These are phyloP conservation scores for Pogona vitticeps DNA, from an alignment of 2,113 vertebrate genomes.

Conservation along the genomic window DNA sequence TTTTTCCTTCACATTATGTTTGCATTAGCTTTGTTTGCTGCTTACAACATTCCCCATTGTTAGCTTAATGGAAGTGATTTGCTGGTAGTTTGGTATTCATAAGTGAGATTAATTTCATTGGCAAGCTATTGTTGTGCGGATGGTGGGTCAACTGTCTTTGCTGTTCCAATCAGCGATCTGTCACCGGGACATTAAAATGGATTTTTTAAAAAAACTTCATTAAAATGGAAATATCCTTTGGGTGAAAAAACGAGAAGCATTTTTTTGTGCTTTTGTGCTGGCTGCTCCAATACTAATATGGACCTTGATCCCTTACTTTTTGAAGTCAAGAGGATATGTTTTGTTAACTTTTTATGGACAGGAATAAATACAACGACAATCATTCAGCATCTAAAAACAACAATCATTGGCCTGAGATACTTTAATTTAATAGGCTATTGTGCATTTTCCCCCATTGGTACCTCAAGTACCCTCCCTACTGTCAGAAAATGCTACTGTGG, in stretches of 20 bases:
- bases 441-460: too few relatives aligned
- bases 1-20: not conserved
- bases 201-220: conserved; percentile 31
- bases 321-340: conserved; percentile 17
- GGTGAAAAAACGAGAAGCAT: not conserved
- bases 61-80: conserved; percentile 7
- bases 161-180: conserved; percentile 5
- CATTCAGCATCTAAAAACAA: not conserved
- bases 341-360: conserved; percentile 12
- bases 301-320: not conserved
- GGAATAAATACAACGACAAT: not conserved
- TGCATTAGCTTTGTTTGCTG: conserved; percentile 33
- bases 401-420: not conserved
- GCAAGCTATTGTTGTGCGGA: conserved; percentile 15
- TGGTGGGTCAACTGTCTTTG: conserved; percentile 25
- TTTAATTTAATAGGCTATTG: too few relatives aligned
- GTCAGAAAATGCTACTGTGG: too few relatives aligned
- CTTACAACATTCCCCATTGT: conserved; percentile 23
- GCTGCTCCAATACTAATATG: not conserved
- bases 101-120: conserved; percentile 39
- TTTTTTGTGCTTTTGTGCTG: not conserved
- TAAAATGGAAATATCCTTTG: conserved; percentile 34
- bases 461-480: too few relatives aligned
- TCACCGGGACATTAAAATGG: conserved; percentile 1
- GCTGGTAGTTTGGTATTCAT: conserved; percentile 36